phyloP scores from a whole-genome alignment of 2,888 invertebrate species.

The Syrista parreyssii region DNA sequence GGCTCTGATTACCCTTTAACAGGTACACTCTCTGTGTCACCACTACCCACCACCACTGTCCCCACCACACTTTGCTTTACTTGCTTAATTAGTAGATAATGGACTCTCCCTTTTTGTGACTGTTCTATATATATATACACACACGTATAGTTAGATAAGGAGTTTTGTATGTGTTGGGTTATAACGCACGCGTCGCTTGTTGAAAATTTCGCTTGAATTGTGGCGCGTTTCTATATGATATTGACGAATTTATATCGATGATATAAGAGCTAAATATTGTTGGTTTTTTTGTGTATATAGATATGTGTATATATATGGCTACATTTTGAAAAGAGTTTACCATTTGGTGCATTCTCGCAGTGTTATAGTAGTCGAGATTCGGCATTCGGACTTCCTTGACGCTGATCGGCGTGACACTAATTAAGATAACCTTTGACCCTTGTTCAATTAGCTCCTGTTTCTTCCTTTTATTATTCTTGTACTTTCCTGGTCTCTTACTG shows the following conservation, averaged over 20 bases:
- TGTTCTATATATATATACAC: neutral
- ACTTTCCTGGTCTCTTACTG: neutral
- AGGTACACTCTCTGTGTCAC: neutral
- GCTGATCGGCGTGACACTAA: neutral
- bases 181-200: neutral
- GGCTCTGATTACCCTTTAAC: conserved; percentile 13
- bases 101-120: neutral
- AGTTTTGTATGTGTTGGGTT: neutral
- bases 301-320: neutral
- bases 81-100: neutral
- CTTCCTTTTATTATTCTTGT: neutral
- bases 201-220: neutral
- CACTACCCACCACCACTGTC: neutral
- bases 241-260: neutral
- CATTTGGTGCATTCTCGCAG: conserved; percentile 66
- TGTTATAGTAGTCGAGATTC: conserved; percentile 64
- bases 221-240: neutral
- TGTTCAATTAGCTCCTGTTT: neutral
- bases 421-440: neutral
- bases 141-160: neutral
- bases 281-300: neutral
- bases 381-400: conserved; percentile 52
- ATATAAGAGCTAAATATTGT: neutral
- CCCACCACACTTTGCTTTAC: neutral
- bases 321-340: conserved; percentile 54